Percentiles rank a stretch among this genome's conserved stretches.
Conservation (phyloP, 2,888 invertebrate species). For the Atrina japonica region DNA sequence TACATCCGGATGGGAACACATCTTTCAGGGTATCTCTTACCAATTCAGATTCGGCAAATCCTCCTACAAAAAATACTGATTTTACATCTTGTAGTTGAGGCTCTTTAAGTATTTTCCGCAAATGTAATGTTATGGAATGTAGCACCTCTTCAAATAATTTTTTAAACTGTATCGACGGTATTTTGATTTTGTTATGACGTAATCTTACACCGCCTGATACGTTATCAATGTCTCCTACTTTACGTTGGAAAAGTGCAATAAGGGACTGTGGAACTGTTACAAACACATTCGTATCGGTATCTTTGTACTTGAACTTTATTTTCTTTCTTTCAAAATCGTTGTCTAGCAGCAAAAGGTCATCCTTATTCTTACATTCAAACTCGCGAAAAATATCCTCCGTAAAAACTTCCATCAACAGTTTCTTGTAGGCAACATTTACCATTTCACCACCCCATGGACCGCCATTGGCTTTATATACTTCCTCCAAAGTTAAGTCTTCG, state of each 20-base stretch:
- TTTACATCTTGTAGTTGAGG: neutral
- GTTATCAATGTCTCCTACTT: too few species aligned
- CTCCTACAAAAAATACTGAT: conserved; percentile 8
- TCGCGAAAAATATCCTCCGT: neutral
- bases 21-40: neutral
- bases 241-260: too few species aligned
- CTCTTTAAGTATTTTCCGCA: neutral
- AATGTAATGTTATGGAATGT: neutral
- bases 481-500: neutral
- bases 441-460: conserved; percentile 19
- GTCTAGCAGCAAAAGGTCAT: neutral
- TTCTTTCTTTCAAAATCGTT: conserved; percentile 10
- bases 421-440: neutral
- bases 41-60: conserved; percentile 3
- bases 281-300: too few species aligned
- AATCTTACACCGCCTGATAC: neutral
- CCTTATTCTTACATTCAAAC: neutral
- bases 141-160: neutral
- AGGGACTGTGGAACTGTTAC: too few species aligned
- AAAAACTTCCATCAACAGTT: neutral
- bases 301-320: neutral
- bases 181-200: conserved; percentile 10
- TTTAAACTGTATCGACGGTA: conserved; percentile 1
- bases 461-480: conserved; percentile 16
- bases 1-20: neutral